Evolutionary conservation across 2,113 vertebrate genomes (phyloP).

Genomic region (Corythornis vintsioides): DNA sequence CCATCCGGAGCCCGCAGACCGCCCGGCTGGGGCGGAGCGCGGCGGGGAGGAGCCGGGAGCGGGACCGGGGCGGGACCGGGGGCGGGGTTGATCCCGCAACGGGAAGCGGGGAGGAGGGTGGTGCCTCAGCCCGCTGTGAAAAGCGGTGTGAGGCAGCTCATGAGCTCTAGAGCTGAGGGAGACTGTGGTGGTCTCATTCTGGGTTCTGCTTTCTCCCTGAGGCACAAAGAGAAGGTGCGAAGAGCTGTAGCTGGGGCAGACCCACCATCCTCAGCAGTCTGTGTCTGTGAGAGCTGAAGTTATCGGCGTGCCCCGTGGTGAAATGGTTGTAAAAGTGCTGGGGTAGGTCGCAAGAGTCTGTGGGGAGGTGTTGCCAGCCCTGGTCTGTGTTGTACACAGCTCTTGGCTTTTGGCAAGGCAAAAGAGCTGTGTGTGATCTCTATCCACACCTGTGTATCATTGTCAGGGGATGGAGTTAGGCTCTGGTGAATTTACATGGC

Average conservation of each 20-base stretch:
- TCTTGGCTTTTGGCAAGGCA: neutral
- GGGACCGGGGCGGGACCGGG: too few relatives aligned
- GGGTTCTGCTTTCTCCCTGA: neutral
- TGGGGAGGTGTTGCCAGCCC: neutral
- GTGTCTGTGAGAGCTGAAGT: neutral
- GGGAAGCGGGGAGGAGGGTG: too few relatives aligned
- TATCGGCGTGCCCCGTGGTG: fast-evolving
- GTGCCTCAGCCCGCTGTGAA: too few relatives aligned
- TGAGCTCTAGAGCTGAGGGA: neutral
- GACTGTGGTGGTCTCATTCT: too few relatives aligned
- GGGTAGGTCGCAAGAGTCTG: neutral
- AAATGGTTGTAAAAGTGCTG: fast-evolving
- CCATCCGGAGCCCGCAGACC: too few relatives aligned
- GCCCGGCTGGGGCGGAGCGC: too few relatives aligned
- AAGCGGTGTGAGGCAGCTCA: too few relatives aligned
- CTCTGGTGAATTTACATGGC: neutral
- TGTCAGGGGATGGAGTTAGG: neutral
- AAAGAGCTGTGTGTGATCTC: neutral
- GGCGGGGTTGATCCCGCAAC: too few relatives aligned
- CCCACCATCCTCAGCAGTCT: fast-evolving
- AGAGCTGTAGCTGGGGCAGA: neutral
- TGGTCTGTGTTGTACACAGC: neutral
- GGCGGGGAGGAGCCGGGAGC: too few relatives aligned
- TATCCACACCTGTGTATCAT: fast-evolving
- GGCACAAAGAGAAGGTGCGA: neutral